A percentile compares a stretch with the other conserved stretches of the same genome.
phyloP scores from a whole-genome alignment of 2,888 invertebrate species.

The Lycaena phlaeas region DNA sequence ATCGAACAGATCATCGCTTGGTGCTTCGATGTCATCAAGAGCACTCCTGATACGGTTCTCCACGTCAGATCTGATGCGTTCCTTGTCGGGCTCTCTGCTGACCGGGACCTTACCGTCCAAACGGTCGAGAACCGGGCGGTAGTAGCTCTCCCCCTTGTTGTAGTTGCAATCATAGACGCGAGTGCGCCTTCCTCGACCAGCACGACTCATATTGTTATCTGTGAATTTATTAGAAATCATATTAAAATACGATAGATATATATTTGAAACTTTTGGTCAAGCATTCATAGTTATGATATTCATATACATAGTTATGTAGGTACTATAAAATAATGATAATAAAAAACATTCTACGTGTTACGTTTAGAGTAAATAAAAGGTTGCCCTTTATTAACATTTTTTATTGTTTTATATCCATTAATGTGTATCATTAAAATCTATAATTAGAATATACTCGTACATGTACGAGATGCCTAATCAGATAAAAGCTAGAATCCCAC shows the following conservation, averaged over 20 bases:
- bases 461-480: too few species aligned
- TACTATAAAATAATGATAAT: too few species aligned
- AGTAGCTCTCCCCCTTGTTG: conserved; percentile 87
- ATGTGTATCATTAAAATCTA: too few species aligned
- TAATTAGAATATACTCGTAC: too few species aligned
- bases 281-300: background rate
- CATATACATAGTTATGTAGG: background rate
- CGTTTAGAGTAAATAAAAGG: too few species aligned
- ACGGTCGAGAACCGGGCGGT: conserved; percentile 82
- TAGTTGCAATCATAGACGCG: conserved; percentile 90
- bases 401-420: too few species aligned
- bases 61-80: conserved; percentile 42
- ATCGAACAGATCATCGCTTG: conserved; percentile 75
- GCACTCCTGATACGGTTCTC: conserved; percentile 51
- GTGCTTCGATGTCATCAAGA: conserved; percentile 41
- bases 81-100: conserved; percentile 47
- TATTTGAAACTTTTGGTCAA: background rate
- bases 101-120: conserved; percentile 76
- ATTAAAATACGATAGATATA: background rate
- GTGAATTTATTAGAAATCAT: background rate
- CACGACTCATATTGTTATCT: conserved; percentile 45
- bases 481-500: too few species aligned
- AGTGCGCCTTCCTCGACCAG: conserved; percentile 79
- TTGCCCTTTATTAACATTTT: too few species aligned
- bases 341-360: too few species aligned